Percentiles rank a stretch among this genome's conserved stretches.
Evolutionary conservation across 2,113 vertebrate genomes (phyloP).

Genomic region (Sorex fumeus): DNA sequence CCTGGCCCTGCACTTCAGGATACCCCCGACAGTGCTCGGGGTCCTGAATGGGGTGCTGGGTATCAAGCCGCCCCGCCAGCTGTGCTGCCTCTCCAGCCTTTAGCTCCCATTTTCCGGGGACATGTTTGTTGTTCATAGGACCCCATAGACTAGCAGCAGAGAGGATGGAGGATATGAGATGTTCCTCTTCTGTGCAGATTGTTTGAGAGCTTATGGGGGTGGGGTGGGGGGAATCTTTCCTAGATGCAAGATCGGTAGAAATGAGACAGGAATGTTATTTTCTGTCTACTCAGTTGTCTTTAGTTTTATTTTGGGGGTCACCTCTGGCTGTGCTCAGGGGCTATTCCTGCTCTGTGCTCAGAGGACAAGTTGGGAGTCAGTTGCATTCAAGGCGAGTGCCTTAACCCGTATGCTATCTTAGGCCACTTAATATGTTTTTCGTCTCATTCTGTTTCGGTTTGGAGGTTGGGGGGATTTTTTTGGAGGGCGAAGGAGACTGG

Average conservation of each 20-base stretch:
- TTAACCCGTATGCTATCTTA: too few relatives aligned
- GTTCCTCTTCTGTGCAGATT: not conserved
- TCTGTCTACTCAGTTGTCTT: not conserved
- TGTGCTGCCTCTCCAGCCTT: not conserved
- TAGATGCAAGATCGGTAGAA: not conserved
- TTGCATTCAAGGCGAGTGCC: too few relatives aligned
- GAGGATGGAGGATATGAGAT: not conserved
- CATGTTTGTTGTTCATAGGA: not conserved
- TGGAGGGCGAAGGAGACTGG: too few relatives aligned
- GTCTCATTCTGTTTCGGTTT: constrained; percentile 20
- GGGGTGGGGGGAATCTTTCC: not conserved
- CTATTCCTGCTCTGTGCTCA: too few relatives aligned
- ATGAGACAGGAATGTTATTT: not conserved
- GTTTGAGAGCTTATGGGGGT: not conserved
- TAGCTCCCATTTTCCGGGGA: constrained; percentile 15
- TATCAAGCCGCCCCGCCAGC: too few relatives aligned
- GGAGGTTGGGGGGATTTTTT: too few relatives aligned
- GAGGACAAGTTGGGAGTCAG: too few relatives aligned
- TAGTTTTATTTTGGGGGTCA: too few relatives aligned
- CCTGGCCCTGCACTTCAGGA: too few relatives aligned
- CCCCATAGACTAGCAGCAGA: not conserved
- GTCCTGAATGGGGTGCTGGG: too few relatives aligned
- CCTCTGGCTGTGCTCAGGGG: too few relatives aligned
- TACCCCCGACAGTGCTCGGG: too few relatives aligned
- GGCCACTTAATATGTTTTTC: not conserved